Percentiles rank a stretch among this genome's conserved stretches.
phyloP scores from a whole-genome alignment of 2,797 vertebrate species.

The Dendrocincla tyrannina region DNA sequence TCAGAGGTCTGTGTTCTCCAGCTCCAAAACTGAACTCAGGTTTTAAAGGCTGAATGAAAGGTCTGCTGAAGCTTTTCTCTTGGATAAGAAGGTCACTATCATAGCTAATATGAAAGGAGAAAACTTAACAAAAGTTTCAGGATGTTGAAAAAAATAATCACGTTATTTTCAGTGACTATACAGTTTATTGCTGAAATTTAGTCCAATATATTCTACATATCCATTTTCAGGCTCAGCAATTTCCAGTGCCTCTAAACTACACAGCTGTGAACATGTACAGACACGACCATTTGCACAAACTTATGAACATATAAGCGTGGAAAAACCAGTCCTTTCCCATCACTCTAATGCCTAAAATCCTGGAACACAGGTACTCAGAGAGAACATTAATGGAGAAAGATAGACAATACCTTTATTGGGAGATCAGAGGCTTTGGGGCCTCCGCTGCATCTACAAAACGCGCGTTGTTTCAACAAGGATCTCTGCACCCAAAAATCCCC shows the following conservation, averaged over 20 bases:
- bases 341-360: neutral
- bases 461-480: too few species aligned
- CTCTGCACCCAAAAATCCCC: too few species aligned
- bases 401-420: too few species aligned
- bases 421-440: too few species aligned
- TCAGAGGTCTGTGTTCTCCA: neutral
- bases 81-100: neutral
- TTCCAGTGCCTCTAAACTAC: neutral
- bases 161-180: neutral
- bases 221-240: neutral
- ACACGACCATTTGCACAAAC: neutral
- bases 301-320: neutral
- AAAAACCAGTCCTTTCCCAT: neutral
- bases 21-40: neutral
- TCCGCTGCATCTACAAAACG: too few species aligned
- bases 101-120: neutral
- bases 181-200: neutral
- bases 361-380: too few species aligned
- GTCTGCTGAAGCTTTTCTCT: neutral
- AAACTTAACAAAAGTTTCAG: neutral
- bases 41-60: neutral
- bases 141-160: neutral
- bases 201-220: neutral
- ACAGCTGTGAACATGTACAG: neutral
- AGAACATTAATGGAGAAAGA: too few species aligned